phyloP scores from a whole-genome alignment of 2,113 vertebrate species.

The Callopanchax toddi region DNA sequence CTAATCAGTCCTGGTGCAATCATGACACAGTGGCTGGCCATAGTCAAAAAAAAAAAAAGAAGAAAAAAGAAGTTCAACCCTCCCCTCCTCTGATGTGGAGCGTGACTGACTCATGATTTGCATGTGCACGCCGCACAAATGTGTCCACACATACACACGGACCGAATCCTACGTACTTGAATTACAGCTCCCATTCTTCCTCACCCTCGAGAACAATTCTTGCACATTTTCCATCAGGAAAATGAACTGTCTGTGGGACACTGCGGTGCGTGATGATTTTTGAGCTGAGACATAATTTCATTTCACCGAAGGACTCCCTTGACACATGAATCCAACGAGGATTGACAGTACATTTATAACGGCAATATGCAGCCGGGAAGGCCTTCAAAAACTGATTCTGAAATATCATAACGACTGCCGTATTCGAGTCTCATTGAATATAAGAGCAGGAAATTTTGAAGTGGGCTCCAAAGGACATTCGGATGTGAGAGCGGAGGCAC shows the following conservation, averaged over 20 bases:
- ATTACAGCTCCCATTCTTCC: constrained; percentile 44
- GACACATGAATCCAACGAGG: constrained; percentile 60
- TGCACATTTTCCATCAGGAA: constrained; percentile 51
- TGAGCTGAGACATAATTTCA: constrained; percentile 65
- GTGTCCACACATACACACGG: constrained; percentile 10
- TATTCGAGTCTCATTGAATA: constrained; percentile 43
- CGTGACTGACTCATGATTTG: constrained; percentile 57
- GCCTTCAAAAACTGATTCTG: constrained; percentile 56
- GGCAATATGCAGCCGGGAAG: constrained; percentile 48
- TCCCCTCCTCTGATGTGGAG: constrained; percentile 44
- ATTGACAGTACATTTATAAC: constrained; percentile 70
- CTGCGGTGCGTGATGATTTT: constrained; percentile 48
- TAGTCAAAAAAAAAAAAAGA: constrained; percentile 1
- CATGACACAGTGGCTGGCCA: constrained; percentile 40
- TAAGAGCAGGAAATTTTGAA: constrained; percentile 30
- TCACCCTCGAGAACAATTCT: constrained; percentile 47
- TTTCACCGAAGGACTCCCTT: constrained; percentile 63
- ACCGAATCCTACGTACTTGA: constrained; percentile 31
- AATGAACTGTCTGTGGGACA: constrained; percentile 51
- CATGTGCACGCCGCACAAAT: constrained; percentile 45
- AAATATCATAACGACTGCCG: constrained; percentile 50
- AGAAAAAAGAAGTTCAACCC: constrained; percentile 43
- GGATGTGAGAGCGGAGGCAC: constrained; percentile 32
- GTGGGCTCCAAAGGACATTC: constrained; percentile 50
- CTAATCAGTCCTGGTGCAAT: constrained; percentile 60